Base-by-base conservation (phyloP, 2,797 vertebrate species). In the Decapterus maruadsi region DNA sequence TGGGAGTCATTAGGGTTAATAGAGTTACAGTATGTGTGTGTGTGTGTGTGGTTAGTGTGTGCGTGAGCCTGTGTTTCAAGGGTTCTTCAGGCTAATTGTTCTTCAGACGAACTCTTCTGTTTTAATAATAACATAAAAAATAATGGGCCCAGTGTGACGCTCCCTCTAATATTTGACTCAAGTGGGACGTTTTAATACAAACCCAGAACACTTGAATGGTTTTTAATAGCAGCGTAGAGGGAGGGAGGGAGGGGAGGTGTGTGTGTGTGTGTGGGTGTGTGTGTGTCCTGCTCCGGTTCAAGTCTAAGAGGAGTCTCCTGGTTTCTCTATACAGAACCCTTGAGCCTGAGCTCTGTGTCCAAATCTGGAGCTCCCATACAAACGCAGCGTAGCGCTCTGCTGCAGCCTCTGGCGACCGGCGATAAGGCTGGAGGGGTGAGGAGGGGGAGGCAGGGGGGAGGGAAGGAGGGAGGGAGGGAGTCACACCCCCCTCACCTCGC, bases 391-490 rank as follows among this genome's bases (percentile, higher is more conserved):
- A 53, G 89, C 86, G n/a, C 86, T 87, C 83, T 89, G 56, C 85
- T 82, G 86, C 81, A 86, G 84, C 85, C 86, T 90, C 90, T 93
- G 93, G 90, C 64, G 59, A 45, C 74, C 34, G 9, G 68, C 26
- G 92, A 93, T 92, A 92, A 93, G 90, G 71, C 80, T 84, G 7
- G 13, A 77, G 86, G 84, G 82, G 77, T 34, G 31, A 34, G 31
- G 31, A 34, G 31, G 31, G 31, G 4, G 31, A 34, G 31, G 31
- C 1, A 5, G 4, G 31, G 31, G 31, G 31, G 31, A 34, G n/a
- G n/a, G n/a, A n/a, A n/a, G n/a, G n/a, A n/a, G n/a, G n/a, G n/a
- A n/a, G n/a, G n/a, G n/a, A n/a, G n/a, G n/a, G n/a, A n/a, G n/a
- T n/a, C n/a, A n/a, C n/a, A n/a, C n/a, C n/a, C n/a, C n/a, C n/a